Evolutionary conservation across 37 sponge, comb jelly and placozoan genomes (phyloP).

Genomic region (Hexactinellida sp.): DNA sequence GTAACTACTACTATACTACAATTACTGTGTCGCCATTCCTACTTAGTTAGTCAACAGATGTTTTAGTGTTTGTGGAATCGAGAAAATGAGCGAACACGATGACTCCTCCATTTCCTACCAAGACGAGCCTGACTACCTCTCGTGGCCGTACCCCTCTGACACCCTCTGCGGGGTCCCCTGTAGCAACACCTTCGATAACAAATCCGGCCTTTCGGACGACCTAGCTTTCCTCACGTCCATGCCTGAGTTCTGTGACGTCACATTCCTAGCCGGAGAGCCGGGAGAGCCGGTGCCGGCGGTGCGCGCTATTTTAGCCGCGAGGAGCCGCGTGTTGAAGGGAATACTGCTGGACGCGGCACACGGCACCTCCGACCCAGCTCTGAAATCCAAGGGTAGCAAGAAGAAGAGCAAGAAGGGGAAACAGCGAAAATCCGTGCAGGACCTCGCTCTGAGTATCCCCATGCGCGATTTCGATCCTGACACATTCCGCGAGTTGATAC

Average conservation of each 20-base stretch:
- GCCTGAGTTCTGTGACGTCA: slow-evolving; percentile 88
- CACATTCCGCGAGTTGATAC: slow-evolving; percentile 73
- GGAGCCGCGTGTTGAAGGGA: slow-evolving; percentile 48
- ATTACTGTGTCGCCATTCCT: no score
- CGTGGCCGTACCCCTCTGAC: slow-evolving; percentile 5
- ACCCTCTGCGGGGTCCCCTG: neutral
- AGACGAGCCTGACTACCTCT: neutral
- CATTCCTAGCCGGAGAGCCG: slow-evolving; percentile 80
- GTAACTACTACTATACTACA: no score
- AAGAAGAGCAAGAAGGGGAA: neutral
- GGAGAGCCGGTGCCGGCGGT: slow-evolving; percentile 81
- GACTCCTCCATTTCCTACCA: neutral
- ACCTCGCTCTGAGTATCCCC: neutral
- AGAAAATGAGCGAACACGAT: neutral
- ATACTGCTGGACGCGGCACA: neutral
- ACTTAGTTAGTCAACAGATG: no score
- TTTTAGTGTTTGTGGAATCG: neutral
- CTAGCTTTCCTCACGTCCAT: slow-evolving; percentile 52
- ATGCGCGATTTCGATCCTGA: slow-evolving; percentile 70
- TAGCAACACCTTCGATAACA: slow-evolving; percentile 36
- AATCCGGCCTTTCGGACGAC: slow-evolving; percentile 45
- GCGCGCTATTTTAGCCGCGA: slow-evolving; percentile 72
- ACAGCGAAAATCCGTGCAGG: neutral
- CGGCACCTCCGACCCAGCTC: neutral
- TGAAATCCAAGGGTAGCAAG: neutral